Percentiles rank a stretch among this genome's conserved stretches.
These are phyloP conservation scores for Phaedon cochleariae DNA, from an alignment of 2,888 invertebrate genomes.

Conservation along the genomic window DNA sequence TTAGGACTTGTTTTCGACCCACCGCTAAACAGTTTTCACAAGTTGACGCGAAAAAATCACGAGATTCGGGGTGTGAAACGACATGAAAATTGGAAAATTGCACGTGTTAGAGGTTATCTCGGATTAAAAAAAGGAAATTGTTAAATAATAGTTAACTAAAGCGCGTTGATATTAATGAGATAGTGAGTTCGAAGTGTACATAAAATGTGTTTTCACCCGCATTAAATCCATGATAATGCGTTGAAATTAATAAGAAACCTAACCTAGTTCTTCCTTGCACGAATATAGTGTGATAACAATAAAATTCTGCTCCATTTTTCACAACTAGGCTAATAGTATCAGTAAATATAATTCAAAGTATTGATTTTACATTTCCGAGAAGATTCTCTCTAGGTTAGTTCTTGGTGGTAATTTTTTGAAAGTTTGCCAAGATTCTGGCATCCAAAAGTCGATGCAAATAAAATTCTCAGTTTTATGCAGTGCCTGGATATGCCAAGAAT, in stretches of 20 bases:
- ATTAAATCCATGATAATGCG: slow-evolving; percentile 12
- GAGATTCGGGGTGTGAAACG: slow-evolving; percentile 10
- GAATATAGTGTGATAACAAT: slow-evolving; percentile 44
- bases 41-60: slow-evolving; percentile 30
- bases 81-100: background rate
- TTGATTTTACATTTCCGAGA: slow-evolving; percentile 15
- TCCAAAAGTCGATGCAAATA: slow-evolving; percentile 23
- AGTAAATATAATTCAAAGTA: slow-evolving; percentile 17
- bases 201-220: slow-evolving; percentile 17
- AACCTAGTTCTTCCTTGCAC: slow-evolving; percentile 43
- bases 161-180: slow-evolving; percentile 12
- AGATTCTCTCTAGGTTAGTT: slow-evolving; percentile 34
- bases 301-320: slow-evolving; percentile 25
- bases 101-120: slow-evolving; percentile 25
- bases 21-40: slow-evolving; percentile 9
- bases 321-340: slow-evolving; percentile 25
- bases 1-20: slow-evolving; percentile 16
- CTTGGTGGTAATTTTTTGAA: slow-evolving; percentile 29
- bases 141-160: slow-evolving; percentile 3
- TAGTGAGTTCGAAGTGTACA: slow-evolving; percentile 28
- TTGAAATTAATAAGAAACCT: background rate
- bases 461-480: slow-evolving; percentile 21
- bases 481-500: slow-evolving; percentile 28
- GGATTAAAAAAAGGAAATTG: slow-evolving; percentile 16
- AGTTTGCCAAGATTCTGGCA: slow-evolving; percentile 28